A percentile compares a stretch with the other conserved stretches of the same genome.
phyloP scores from a whole-genome alignment of 2,113 vertebrate species.

The Bubalus kerabau region DNA sequence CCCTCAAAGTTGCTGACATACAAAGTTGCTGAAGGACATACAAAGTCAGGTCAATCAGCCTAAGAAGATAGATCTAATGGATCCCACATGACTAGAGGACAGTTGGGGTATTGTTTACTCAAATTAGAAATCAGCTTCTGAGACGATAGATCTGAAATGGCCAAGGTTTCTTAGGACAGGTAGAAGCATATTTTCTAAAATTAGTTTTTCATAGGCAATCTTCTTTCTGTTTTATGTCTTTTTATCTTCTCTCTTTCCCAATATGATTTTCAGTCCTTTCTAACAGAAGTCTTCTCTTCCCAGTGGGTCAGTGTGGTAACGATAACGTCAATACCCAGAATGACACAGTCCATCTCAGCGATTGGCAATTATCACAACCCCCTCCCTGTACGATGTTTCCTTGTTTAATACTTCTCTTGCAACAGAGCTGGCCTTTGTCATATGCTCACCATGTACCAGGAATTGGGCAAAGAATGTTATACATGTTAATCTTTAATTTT shows the following conservation, averaged over 20 bases:
- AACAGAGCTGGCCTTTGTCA: background rate
- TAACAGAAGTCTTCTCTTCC: background rate
- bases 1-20: background rate
- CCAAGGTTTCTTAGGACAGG: background rate
- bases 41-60: background rate
- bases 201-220: background rate
- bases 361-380: accelerated
- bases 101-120: background rate
- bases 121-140: background rate
- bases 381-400: background rate
- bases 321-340: background rate
- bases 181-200: background rate
- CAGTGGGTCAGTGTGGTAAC: background rate
- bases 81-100: background rate
- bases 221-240: background rate
- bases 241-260: background rate
- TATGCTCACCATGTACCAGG: background rate
- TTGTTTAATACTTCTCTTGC: background rate
- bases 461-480: background rate
- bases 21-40: background rate
- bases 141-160: background rate
- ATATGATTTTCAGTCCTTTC: background rate
- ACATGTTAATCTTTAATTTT: background rate
- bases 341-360: background rate
- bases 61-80: background rate